Percentiles rank a stretch among this genome's conserved stretches.
These are phyloP conservation scores for Elephas maximus DNA, from an alignment of 2,113 vertebrate genomes.

Conservation along the genomic window DNA sequence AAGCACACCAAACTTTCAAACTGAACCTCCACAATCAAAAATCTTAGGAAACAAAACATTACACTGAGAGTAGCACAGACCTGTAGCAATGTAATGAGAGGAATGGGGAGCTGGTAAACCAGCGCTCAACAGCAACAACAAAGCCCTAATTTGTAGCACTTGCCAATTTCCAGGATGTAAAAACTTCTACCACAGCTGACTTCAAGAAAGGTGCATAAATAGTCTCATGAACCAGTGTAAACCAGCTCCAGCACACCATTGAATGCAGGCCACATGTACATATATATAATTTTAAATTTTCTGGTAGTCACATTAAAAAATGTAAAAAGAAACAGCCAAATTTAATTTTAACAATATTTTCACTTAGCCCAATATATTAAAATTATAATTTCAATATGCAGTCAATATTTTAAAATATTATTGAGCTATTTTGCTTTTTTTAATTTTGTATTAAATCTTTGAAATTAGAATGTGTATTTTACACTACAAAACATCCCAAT, in stretches of 20 bases:
- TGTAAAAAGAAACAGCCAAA: conserved; percentile 9
- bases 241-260: background rate
- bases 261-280: background rate
- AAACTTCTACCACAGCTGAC: background rate
- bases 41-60: background rate
- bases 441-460: background rate
- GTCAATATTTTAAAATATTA: background rate
- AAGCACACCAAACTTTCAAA: background rate
- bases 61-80: background rate
- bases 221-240: background rate
- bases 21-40: background rate
- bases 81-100: background rate
- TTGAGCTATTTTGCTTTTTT: background rate
- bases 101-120: background rate
- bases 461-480: background rate
- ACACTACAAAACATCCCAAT: background rate
- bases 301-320: background rate
- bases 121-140: background rate
- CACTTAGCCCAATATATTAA: background rate
- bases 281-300: background rate
- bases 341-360: conserved; percentile 15
- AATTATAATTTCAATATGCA: conserved; percentile 5
- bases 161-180: background rate
- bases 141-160: too few relatives aligned
- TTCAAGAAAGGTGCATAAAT: background rate